Evolutionary conservation across 1,140 invertebrate species (phyloP), one percentile per base, ranked within the genome.

Genomic region (Apis mellifera): DNA sequence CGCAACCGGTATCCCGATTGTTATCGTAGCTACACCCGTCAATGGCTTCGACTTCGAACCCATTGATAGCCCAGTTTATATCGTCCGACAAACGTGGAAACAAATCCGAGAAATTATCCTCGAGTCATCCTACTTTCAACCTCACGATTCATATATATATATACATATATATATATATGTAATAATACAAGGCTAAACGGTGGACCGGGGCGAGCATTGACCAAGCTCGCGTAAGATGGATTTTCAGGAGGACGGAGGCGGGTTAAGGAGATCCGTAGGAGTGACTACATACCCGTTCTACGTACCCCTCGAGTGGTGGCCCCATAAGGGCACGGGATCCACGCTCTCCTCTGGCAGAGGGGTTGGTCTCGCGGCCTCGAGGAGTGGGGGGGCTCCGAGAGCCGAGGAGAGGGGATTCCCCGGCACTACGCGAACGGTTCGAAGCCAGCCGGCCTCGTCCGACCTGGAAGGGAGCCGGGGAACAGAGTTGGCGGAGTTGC

Each of bases 221-320:
- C 78, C 84, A 70, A 62, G 23, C 52, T 69, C 5, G 72, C 54
- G 76, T 82, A 83, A 88, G 84, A 88, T 84, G 87, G 78, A 86
- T 88, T 81, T 89, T 74, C 2, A 73, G 73, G 66, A 78, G 78
- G 85, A 79, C 84, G 82, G 90, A 92, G 91, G 91, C 91, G 91
- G 91, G 91, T 90, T 91, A 90, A 91, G 89, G 86, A 91, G 89
- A 92, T 89, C 89, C 83, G 91, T 92, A 93, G 92, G 91, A 93
- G 92, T 93, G 91, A 92, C 92, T 93, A 32, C 32, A 32, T 42
- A 89, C 84, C 86, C 74, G 64, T 82, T 68, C 72, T 84, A 90
- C 82, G 84, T 87, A 88, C 86, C 82, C 82, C 88, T 84, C 83
- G 84, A 88, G 74, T 85, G 83, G 83, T 89, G 89, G 79, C 89